A percentile compares a stretch with the other conserved stretches of the same genome.
Conservation (phyloP, 2,797 vertebrate species). For the Paguma larvata region DNA sequence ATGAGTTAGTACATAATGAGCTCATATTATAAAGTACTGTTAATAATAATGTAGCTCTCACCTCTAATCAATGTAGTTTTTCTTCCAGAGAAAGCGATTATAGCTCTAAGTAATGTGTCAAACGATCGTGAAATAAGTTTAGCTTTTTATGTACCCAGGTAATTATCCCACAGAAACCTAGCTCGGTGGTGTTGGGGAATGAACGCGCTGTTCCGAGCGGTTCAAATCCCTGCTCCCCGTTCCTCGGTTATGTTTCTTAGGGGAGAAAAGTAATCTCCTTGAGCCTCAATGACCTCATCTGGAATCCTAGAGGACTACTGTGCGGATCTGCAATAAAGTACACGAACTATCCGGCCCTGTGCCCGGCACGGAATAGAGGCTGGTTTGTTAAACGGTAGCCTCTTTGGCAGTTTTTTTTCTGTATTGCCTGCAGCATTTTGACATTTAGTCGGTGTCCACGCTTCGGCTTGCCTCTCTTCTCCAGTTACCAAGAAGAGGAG, state of each 20-base stretch:
- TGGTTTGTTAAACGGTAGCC: background rate
- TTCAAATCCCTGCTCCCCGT: background rate
- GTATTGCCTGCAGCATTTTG: background rate
- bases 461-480: background rate
- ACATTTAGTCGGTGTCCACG: background rate
- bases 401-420: background rate
- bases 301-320: background rate
- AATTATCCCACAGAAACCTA: background rate
- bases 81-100: background rate
- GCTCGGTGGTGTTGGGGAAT: background rate
- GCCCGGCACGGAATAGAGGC: background rate
- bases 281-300: background rate
- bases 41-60: background rate
- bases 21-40: background rate
- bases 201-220: background rate
- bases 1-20: background rate
- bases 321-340: background rate
- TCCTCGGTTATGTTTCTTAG: background rate
- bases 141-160: background rate
- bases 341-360: background rate
- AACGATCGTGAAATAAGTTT: background rate
- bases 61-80: background rate
- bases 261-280: background rate
- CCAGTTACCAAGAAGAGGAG: conserved; percentile 18
- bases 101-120: background rate